Percentiles rank a stretch among this genome's conserved stretches.
Evolutionary conservation across 1,140 invertebrate genomes (phyloP).

Genomic region (Steinernema khuongi): DNA sequence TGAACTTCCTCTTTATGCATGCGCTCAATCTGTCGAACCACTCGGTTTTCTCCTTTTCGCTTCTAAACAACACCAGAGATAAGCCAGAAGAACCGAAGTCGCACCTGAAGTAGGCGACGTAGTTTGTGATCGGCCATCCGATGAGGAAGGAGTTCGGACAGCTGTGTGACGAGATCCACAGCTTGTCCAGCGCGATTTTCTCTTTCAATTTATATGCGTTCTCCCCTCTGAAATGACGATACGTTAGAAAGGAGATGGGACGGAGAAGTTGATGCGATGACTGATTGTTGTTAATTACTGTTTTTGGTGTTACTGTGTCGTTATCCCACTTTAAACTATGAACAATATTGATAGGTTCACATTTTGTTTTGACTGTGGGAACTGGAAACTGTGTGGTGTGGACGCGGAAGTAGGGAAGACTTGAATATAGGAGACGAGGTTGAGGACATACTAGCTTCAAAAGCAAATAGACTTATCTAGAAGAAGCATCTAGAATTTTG

Average conservation of each 20-base stretch:
- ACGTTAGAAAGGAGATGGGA: neutral
- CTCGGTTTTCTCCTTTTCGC: conserved; percentile 47
- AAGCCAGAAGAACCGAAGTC: conserved; percentile 1
- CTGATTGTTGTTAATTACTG: neutral
- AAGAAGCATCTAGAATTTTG: too few species aligned
- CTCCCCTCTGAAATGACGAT: conserved; percentile 43
- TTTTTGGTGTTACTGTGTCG: neutral
- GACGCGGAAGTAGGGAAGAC: too few species aligned
- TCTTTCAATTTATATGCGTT: conserved; percentile 61
- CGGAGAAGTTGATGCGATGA: neutral
- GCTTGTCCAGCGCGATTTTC: conserved; percentile 59
- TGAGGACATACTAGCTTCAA: too few species aligned
- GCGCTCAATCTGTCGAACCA: conserved; percentile 57
- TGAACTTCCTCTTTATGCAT: conserved; percentile 25
- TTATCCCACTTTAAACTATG: neutral
- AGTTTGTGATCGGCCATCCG: conserved; percentile 62
- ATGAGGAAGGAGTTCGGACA: conserved; percentile 61
- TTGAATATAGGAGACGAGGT: too few species aligned
- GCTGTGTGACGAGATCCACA: conserved; percentile 61
- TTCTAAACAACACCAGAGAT: conserved; percentile 17
- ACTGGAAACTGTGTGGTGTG: too few species aligned
- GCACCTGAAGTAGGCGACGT: conserved; percentile 61
- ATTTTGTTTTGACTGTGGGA: too few species aligned
- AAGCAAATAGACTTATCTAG: too few species aligned
- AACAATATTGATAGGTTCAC: too few species aligned